A percentile compares a stretch with the other conserved stretches of the same genome.
phyloP scores from a whole-genome alignment of 2,888 invertebrate genomes.

The Diplazon laetatorius region DNA sequence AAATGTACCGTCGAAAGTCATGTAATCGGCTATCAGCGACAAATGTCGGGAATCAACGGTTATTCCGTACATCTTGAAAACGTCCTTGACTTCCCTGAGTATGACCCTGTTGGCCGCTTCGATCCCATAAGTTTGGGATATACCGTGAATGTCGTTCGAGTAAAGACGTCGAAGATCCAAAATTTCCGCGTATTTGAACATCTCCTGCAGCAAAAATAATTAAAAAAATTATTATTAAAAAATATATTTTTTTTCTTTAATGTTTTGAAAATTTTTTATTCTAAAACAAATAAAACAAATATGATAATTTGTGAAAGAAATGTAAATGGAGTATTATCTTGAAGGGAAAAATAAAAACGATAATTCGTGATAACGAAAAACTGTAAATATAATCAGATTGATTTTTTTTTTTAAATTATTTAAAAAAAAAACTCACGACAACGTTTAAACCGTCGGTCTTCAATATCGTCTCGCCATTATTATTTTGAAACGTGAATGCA shows the following conservation, averaged over 20 bases:
- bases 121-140: slow-evolving; percentile 96
- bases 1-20: slow-evolving; percentile 97
- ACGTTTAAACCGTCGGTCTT: slow-evolving; percentile 99
- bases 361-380: no score
- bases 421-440: slow-evolving; percentile 82
- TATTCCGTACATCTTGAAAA: slow-evolving; percentile 98
- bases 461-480: slow-evolving; percentile 85
- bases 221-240: not conserved
- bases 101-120: slow-evolving; percentile 97
- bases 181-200: slow-evolving; percentile 91
- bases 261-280: no score
- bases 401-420: not conserved
- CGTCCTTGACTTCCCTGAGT: slow-evolving; percentile 96
- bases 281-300: not conserved
- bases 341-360: no score
- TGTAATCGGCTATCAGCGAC: slow-evolving; percentile 96
- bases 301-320: no score
- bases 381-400: no score
- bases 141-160: slow-evolving; percentile 96
- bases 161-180: slow-evolving; percentile 93
- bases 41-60: slow-evolving; percentile 97
- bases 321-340: no score
- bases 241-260: no score
- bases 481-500: slow-evolving; percentile 91
- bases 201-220: slow-evolving; percentile 85